phyloP scores from a whole-genome alignment of 2,797 vertebrate species.

The Geotria australis region DNA sequence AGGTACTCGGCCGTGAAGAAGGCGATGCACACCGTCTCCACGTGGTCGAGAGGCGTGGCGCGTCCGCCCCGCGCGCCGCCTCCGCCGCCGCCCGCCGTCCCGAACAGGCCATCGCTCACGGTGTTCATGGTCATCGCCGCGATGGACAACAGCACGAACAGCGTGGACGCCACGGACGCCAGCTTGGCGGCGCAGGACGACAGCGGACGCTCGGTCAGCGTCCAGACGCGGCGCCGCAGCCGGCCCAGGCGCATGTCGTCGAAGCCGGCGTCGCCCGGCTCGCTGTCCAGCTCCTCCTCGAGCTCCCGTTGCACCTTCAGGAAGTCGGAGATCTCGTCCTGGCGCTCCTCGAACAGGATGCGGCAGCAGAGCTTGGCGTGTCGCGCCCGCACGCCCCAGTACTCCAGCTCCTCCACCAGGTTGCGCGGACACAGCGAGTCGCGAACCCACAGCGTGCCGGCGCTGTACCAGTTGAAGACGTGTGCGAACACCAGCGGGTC shows the following conservation, averaged over 20 bases:
- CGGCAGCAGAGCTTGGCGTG: constrained; percentile 42
- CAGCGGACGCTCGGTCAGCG: constrained; percentile 54
- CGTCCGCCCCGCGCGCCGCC: constrained; percentile 6
- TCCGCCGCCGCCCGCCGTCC: constrained; percentile 6
- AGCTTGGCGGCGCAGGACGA: constrained; percentile 42
- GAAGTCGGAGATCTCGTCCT: constrained; percentile 39
- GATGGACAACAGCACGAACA: constrained; percentile 55
- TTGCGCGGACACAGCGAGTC: constrained; percentile 42
- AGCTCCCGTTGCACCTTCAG: constrained; percentile 48
- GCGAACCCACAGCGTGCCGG: constrained; percentile 45
- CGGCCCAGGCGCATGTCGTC: constrained; percentile 23
- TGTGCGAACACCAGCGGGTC: constrained; percentile 49
- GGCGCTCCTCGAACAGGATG: constrained; percentile 45
- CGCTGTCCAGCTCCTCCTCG: constrained; percentile 24
- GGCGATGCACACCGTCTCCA: constrained; percentile 40
- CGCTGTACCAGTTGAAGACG: constrained; percentile 52
- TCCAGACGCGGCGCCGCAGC: constrained; percentile 29
- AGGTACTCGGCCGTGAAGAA: constrained; percentile 57
- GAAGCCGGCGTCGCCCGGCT: constrained; percentile 23
- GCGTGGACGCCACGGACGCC: constrained; percentile 42
- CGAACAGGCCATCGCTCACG: constrained; percentile 31
- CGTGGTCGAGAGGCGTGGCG: constrained; percentile 39
- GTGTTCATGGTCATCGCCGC: constrained; percentile 61
- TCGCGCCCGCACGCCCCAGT: constrained; percentile 45
- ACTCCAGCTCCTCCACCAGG: constrained; percentile 44